A percentile compares a stretch with the other conserved stretches of the same genome.
These are phyloP conservation scores for Phortica variegata DNA, from an alignment of 1,140 invertebrate species.

Conservation along the genomic window DNA sequence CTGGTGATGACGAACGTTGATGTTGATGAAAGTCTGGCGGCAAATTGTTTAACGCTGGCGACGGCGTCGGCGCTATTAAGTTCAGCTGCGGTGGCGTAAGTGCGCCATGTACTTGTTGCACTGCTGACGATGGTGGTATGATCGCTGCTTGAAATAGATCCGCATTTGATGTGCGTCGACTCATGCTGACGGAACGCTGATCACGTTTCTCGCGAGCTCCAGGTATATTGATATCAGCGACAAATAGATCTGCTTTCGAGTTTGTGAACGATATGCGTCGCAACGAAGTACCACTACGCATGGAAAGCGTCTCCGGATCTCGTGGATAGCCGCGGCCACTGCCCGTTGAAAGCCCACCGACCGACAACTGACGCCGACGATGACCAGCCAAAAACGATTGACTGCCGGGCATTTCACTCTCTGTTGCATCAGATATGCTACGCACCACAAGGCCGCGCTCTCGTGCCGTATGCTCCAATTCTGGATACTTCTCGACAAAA, in stretches of 20 bases:
- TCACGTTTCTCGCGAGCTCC: slow-evolving; percentile 12
- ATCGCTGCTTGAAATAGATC: slow-evolving; percentile 43
- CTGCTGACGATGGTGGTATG: slow-evolving; percentile 27
- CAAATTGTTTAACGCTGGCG: slow-evolving; percentile 19
- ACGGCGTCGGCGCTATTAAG: slow-evolving; percentile 41
- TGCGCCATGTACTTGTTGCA: too few relatives aligned
- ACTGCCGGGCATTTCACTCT: slow-evolving; percentile 23
- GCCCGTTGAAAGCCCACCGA: slow-evolving; percentile 42
- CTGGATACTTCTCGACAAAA: slow-evolving; percentile 48
- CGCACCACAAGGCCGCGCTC: slow-evolving; percentile 42
- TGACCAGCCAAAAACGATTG: slow-evolving; percentile 23
- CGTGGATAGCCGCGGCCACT: slow-evolving; percentile 30
- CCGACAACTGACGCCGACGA: slow-evolving; percentile 35
- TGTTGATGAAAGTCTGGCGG: slow-evolving; percentile 30
- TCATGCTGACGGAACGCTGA: slow-evolving; percentile 41
- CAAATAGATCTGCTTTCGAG: slow-evolving; percentile 45
- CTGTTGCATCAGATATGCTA: slow-evolving; percentile 48
- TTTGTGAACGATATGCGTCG: slow-evolving; percentile 42
- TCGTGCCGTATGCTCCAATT: slow-evolving; percentile 45
- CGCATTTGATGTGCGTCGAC: slow-evolving; percentile 47
- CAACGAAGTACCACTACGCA: slow-evolving; percentile 45
- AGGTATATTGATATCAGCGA: slow-evolving; percentile 51
- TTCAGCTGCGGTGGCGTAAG: slow-evolving; percentile 35
- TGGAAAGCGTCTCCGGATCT: slow-evolving; percentile 36
- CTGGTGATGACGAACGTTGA: slow-evolving; percentile 33